Evolutionary conservation across 2,797 vertebrate species (phyloP).

Genomic region (Sebastes reedi): DNA sequence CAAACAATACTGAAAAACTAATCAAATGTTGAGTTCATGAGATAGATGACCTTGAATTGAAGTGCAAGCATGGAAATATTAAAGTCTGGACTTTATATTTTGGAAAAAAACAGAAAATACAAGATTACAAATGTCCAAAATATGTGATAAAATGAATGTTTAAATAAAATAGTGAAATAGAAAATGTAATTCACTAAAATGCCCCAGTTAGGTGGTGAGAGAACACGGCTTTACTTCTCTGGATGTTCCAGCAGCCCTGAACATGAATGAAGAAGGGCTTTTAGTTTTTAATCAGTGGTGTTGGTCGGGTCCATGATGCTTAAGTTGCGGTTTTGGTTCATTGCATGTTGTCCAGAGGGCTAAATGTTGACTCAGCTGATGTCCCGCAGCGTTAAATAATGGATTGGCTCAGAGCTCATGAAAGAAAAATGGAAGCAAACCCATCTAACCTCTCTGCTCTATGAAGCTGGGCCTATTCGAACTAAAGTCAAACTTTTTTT

Average conservation of each 20-base stretch:
- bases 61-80: neutral
- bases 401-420: conserved; percentile 55
- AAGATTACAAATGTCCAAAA: neutral
- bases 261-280: neutral
- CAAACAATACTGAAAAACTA: conserved; percentile 3
- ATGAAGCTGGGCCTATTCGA: neutral
- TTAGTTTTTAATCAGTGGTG: neutral
- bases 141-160: neutral
- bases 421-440: conserved; percentile 57
- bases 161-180: neutral
- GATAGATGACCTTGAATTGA: conserved; percentile 10
- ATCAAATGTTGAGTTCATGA: conserved; percentile 18
- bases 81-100: neutral
- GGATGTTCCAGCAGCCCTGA: neutral
- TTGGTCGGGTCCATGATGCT: neutral
- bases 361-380: conserved; percentile 55
- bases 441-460: conserved; percentile 19
- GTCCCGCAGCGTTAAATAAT: conserved; percentile 54
- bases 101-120: neutral
- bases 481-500: neutral
- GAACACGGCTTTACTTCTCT: neutral
- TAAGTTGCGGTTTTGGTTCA: conserved; percentile 27
- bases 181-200: neutral
- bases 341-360: conserved; percentile 38
- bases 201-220: neutral